Conservation (phyloP, 2,797 vertebrate genomes). For the Channallabes apus region DNA sequence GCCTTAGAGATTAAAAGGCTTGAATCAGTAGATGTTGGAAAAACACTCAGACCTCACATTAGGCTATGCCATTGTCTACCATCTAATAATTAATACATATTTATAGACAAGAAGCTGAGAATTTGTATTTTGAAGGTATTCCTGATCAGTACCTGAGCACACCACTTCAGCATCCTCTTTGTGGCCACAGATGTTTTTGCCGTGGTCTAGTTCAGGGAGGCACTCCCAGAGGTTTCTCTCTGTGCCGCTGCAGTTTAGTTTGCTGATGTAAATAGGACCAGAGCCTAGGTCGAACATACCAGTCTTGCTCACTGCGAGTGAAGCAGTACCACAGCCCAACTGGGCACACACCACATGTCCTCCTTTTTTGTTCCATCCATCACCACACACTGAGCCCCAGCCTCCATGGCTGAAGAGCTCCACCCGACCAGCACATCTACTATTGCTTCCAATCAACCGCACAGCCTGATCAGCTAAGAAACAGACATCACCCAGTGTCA, state of each 20-base stretch:
- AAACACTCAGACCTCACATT: conserved; percentile 7
- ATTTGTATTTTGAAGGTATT: neutral
- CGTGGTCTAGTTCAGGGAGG: neutral
- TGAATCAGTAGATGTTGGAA: neutral
- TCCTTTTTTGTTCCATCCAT: conserved; percentile 51
- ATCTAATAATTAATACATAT: neutral
- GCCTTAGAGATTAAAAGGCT: neutral
- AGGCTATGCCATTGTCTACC: neutral
- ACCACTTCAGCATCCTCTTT: conserved; percentile 60
- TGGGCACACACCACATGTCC: conserved; percentile 59
- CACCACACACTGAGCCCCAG: conserved; percentile 63
- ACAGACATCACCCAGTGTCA: conserved; percentile 4
- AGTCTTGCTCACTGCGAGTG: neutral
- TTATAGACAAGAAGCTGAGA: neutral
- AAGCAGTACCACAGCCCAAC: conserved; percentile 53
- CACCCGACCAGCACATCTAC: conserved; percentile 59
- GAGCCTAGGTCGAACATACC: conserved; percentile 31
- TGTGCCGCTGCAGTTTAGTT: conserved; percentile 56
- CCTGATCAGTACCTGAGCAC: conserved; percentile 59
- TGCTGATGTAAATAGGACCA: conserved; percentile 49
- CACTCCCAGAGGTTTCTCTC: conserved; percentile 58
- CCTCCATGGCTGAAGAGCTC: conserved; percentile 44
- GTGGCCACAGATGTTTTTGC: conserved; percentile 56
- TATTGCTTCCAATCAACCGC: conserved; percentile 44
- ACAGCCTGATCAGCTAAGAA: conserved; percentile 45